Evolutionary conservation across 2,888 invertebrate genomes (phyloP), one percentile per base, ranked within the genome.

Genomic region (Notodonta dromedarius): DNA sequence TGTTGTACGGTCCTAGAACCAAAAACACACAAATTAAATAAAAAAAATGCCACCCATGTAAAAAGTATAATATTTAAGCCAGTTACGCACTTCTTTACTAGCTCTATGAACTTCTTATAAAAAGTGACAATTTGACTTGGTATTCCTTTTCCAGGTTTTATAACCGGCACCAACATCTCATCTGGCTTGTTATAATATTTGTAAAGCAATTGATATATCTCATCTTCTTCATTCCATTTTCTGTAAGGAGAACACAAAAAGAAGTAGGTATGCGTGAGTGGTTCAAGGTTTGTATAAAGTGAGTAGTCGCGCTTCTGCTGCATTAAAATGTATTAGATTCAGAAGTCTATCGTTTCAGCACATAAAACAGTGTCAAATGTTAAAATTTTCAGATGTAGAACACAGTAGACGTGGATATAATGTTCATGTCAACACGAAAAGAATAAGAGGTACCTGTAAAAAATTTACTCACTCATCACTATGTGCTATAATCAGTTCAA

Each of bases 401-500:
- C 24, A 24, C 24, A 2, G 24, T 24, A 24, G 24, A 24, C 24
- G 24, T 24, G 24, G 24, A 24, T 24, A 24, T 24, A 24, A 24
- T 24, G 24, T 2, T 24, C 24, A 24, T 24, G 24, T 24, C 24
- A 2, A 24, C 24, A 24, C 2, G 24, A 24, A 24, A 24, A 24
- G 24, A 24, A 24, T 24, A 24, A 24, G 2, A 42, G 9, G 11
- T 42, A 42, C 9, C 9, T 48, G 8, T 48, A 48, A 6, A 48
- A 48, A 48, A 14, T 11, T 7, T 62, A 84, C 91, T 92, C 88
- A 96, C 96, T 86, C 80, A 80, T 96, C 96, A 77, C 94, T 94
- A 81, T 96, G 96, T 16, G 95, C 88, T 83, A 96, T 95, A 78
- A 95, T 96, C 56, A 96, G 89, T 84, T 96, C 96, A 24, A 96